Percentiles rank a stretch among this genome's conserved stretches.
Conservation (phyloP, 2,797 vertebrate species). For the Bradypodion ventrale region DNA sequence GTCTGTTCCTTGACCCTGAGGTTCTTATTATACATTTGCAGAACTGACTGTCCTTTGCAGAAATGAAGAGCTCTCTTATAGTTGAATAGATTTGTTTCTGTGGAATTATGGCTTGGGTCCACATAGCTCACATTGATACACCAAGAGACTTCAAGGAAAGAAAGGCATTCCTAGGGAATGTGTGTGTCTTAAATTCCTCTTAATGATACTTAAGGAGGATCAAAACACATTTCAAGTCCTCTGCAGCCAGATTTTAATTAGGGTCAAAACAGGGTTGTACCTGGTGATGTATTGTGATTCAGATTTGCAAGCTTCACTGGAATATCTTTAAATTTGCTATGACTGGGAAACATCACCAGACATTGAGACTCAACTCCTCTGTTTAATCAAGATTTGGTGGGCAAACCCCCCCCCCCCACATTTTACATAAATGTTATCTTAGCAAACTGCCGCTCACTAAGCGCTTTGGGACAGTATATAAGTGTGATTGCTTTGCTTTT, state of each 20-base stretch:
- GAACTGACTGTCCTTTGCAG: not conserved
- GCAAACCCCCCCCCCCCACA: no score
- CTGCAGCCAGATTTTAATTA: not conserved
- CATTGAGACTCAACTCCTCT: not conserved
- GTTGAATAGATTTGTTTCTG: not conserved
- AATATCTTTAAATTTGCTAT: not conserved
- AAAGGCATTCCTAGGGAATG: not conserved
- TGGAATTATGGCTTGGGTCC: not conserved
- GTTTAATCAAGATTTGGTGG: slow-evolving; percentile 10
- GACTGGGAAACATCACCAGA: not conserved
- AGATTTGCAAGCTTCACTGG: not conserved
- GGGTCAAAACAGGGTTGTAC: not conserved
- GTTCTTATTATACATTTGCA: not conserved
- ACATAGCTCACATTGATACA: not conserved
- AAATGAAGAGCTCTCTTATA: not conserved
- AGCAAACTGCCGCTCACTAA: no score
- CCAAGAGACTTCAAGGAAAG: not conserved
- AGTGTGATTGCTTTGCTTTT: no score
- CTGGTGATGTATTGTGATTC: not conserved
- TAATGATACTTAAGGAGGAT: not conserved
- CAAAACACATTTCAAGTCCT: not conserved
- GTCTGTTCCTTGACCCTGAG: not conserved
- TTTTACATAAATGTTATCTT: no score
- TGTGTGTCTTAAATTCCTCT: not conserved
- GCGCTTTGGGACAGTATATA: no score